Conservation (phyloP, 2,113 vertebrate genomes). For the Alosa alosa region DNA sequence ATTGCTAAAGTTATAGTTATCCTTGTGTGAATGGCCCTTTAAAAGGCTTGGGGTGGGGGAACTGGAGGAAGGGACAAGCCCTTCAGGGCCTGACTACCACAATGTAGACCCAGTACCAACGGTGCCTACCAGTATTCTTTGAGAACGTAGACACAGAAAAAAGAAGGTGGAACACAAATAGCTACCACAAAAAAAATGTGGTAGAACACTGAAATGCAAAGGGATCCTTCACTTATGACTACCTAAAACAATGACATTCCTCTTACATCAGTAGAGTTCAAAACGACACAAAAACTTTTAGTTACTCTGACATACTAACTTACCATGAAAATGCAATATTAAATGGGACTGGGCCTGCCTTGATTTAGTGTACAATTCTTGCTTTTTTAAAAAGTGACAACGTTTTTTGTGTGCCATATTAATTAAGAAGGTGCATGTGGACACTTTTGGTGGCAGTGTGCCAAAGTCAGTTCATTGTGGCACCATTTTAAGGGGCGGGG, state of each 20-base stretch:
- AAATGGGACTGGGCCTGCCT: background rate
- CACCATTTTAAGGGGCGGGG: background rate
- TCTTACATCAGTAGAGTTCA: background rate
- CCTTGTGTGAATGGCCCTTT: too few relatives aligned
- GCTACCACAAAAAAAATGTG: background rate
- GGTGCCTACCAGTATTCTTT: background rate
- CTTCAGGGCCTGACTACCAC: background rate
- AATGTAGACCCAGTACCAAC: background rate
- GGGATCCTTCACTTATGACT: background rate
- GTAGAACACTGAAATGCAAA: background rate
- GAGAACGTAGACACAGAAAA: background rate
- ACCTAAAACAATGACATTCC: background rate
- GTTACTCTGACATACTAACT: background rate
- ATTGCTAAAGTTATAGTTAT: too few relatives aligned
- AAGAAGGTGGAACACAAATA: background rate
- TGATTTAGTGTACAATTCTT: slow-evolving; percentile 11
- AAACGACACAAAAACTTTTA: background rate
- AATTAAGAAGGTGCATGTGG: background rate
- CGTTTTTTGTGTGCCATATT: background rate
- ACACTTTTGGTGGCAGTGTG: background rate
- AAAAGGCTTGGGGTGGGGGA: background rate
- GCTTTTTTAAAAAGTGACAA: slow-evolving; percentile 5
- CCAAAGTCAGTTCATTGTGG: background rate
- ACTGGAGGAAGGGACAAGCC: background rate
- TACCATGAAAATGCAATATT: background rate